Evolutionary conservation across 1,140 invertebrate species (phyloP).

Genomic region (Anthonomus grandis): DNA sequence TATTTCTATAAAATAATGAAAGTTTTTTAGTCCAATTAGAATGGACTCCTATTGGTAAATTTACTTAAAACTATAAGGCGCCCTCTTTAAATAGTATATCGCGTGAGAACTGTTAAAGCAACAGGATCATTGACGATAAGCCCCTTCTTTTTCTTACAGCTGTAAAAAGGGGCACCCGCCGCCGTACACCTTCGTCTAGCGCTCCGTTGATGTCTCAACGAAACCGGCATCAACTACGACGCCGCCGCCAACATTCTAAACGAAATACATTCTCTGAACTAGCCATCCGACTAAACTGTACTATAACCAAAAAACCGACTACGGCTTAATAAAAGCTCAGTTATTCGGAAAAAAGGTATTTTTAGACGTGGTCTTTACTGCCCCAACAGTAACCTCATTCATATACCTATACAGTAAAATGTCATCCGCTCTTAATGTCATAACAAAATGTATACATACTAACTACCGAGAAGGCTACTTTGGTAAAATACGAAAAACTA

Average conservation of each 20-base stretch:
- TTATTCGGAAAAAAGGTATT: conserved; percentile 4
- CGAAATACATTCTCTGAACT: conserved; percentile 4
- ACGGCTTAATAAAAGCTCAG: neutral
- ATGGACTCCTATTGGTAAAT: no score
- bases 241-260: conserved; percentile 15
- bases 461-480: conserved; percentile 3
- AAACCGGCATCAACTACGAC: conserved; percentile 2
- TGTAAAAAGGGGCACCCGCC: conserved; percentile 20
- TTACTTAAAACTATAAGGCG: no score
- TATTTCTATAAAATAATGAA: no score
- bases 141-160: conserved; percentile 4
- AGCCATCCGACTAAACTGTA: conserved; percentile 10
- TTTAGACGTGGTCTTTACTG: conserved; percentile 10
- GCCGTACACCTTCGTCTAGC: conserved; percentile 12
- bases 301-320: conserved; percentile 22
- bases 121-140: conserved; percentile 17
- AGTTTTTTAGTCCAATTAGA: no score
- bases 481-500: conserved; percentile 28
- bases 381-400: no score
- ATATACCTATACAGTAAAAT: no score
- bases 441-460: conserved; percentile 4
- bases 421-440: neutral
- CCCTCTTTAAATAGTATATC: conserved; percentile 12
- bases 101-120: conserved; percentile 17
- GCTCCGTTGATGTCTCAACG: conserved; percentile 17